These are phyloP conservation scores for Caenorhabditis inopinata DNA, from an alignment of 1,140 invertebrate genomes.

Conservation along the genomic window DNA sequence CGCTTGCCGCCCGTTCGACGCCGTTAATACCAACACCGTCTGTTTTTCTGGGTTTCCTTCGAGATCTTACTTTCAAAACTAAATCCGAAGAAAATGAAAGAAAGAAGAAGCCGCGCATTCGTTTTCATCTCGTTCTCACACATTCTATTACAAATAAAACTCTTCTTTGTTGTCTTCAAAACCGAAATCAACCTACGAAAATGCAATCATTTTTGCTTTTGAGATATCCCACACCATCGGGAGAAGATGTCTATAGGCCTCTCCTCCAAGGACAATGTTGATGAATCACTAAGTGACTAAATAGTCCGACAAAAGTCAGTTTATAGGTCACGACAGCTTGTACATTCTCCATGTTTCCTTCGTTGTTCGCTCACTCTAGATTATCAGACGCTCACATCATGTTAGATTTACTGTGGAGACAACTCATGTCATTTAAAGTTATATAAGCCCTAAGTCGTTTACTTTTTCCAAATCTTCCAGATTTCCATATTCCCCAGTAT, in stretches of 20 bases:
- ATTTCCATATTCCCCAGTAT: too few relatives aligned
- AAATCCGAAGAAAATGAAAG: constrained; percentile 17
- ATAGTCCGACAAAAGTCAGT: constrained; percentile 20
- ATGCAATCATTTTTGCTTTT: constrained; percentile 19
- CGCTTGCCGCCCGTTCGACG: constrained; percentile 4
- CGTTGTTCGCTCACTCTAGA: constrained; percentile 1
- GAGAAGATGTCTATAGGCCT: neutral
- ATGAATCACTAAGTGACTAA: constrained; percentile 33
- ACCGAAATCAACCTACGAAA: neutral
- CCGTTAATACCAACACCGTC: constrained; percentile 1
- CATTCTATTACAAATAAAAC: constrained; percentile 18
- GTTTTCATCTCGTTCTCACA: constrained; percentile 17
- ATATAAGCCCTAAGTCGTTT: too few relatives aligned
- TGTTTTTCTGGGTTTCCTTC: neutral
- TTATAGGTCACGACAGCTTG: constrained; percentile 30
- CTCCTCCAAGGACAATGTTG: constrained; percentile 6
- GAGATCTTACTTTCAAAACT: constrained; percentile 19
- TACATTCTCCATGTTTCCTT: neutral
- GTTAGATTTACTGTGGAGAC: neutral
- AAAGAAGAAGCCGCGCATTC: neutral
- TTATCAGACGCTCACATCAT: neutral
- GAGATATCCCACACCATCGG: neutral
- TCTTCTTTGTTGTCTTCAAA: neutral
- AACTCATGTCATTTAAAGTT: neutral
- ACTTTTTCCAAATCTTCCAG: too few relatives aligned